Percentiles rank a stretch among this genome's conserved stretches.
phyloP scores from a whole-genome alignment of 2,888 invertebrate species.

The Sphaerophoria rueppellii region DNA sequence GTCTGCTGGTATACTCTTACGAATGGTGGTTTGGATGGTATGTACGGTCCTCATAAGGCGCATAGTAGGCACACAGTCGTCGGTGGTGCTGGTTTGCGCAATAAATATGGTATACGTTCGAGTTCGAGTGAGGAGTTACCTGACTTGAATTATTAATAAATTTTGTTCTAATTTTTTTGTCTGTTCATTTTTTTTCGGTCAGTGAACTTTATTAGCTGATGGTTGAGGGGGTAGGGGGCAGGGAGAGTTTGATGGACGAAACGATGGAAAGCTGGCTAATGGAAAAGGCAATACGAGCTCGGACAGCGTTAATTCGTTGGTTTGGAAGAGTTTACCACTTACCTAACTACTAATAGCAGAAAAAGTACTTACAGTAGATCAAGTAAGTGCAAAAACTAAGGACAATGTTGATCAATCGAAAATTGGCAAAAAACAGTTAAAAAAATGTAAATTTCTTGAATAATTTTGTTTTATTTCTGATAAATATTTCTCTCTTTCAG shows the following conservation, averaged over 20 bases:
- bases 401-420: too few species aligned
- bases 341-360: not conserved
- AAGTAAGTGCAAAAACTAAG: not conserved
- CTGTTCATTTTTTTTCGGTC: constrained; percentile 57
- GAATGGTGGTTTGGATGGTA: not conserved
- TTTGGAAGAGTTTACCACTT: constrained; percentile 29
- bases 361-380: not conserved
- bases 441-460: too few species aligned
- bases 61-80: not conserved
- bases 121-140: not conserved
- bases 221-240: not conserved
- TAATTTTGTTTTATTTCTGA: too few species aligned
- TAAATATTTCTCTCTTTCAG: too few species aligned
- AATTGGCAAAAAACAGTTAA: too few species aligned
- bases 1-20: not conserved
- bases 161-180: constrained; percentile 1
- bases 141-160: constrained; percentile 57
- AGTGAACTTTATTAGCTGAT: constrained; percentile 16
- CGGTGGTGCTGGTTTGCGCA: constrained; percentile 16
- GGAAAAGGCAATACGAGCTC: constrained; percentile 3
- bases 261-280: not conserved
- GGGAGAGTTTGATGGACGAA: not conserved
- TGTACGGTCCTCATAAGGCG: constrained; percentile 21
- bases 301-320: constrained; percentile 22
- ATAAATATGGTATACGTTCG: constrained; percentile 5